These are phyloP conservation scores for Calameuta pallipes DNA, from an alignment of 2,888 invertebrate genomes.

Conservation along the genomic window DNA sequence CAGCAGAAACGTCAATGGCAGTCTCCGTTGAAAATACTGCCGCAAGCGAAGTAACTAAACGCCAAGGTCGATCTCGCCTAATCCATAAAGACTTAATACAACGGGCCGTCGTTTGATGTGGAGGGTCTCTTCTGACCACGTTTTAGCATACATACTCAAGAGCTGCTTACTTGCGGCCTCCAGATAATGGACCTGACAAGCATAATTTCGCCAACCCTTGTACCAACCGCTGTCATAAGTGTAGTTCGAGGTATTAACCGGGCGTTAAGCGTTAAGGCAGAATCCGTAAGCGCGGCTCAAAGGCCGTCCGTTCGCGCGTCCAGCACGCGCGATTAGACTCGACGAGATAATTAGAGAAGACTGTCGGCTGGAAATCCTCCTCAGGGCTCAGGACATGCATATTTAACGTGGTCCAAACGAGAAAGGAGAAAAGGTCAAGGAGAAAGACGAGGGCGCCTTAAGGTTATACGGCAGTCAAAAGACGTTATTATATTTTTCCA, in stretches of 20 bases:
- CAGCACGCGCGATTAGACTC: slow-evolving; percentile 57
- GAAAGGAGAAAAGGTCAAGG: slow-evolving; percentile 28
- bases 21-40: background rate
- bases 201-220: slow-evolving; percentile 61
- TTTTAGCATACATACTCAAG: slow-evolving; percentile 8
- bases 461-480: background rate
- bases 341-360: slow-evolving; percentile 62
- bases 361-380: slow-evolving; percentile 35
- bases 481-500: background rate
- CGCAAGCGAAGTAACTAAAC: background rate
- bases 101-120: slow-evolving; percentile 22
- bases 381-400: slow-evolving; percentile 21
- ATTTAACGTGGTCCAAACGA: slow-evolving; percentile 37
- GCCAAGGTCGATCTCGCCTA: slow-evolving; percentile 1
- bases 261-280: slow-evolving; percentile 50
- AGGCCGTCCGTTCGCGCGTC: slow-evolving; percentile 43
- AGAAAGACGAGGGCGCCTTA: background rate
- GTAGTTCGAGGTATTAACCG: slow-evolving; percentile 53
- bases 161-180: slow-evolving; percentile 38
- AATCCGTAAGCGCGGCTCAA: slow-evolving; percentile 41
- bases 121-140: slow-evolving; percentile 18
- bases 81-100: slow-evolving; percentile 20
- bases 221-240: slow-evolving; percentile 56
- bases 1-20: background rate
- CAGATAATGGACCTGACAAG: slow-evolving; percentile 60